Evolutionary conservation across 2,888 invertebrate species (phyloP).

Genomic region (Sphaerophoria rueppellii): DNA sequence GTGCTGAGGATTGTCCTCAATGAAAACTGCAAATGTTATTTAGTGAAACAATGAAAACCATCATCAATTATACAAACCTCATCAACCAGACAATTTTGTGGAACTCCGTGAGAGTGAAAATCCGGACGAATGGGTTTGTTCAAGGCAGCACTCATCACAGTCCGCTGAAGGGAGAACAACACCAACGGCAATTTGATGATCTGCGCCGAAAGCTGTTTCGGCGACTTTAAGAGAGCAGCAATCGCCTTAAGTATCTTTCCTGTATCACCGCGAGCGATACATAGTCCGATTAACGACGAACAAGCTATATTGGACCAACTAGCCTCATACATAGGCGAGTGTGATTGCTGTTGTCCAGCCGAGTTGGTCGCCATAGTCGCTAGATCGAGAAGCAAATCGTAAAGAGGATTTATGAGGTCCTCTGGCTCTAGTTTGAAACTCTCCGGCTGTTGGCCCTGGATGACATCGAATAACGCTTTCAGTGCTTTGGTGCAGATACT

Average conservation of each 20-base stretch:
- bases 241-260: slow-evolving; percentile 94
- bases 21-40: slow-evolving; percentile 76
- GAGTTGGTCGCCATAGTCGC: slow-evolving; percentile 87
- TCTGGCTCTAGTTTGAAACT: slow-evolving; percentile 81
- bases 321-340: slow-evolving; percentile 82
- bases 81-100: slow-evolving; percentile 88
- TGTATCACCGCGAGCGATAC: slow-evolving; percentile 96
- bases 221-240: slow-evolving; percentile 93
- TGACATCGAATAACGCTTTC: slow-evolving; percentile 92
- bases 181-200: slow-evolving; percentile 93
- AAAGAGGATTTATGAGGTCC: slow-evolving; percentile 89
- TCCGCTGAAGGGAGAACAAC: slow-evolving; percentile 92
- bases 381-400: slow-evolving; percentile 91
- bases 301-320: slow-evolving; percentile 94
- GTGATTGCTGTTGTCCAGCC: slow-evolving; percentile 80
- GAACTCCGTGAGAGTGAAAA: slow-evolving; percentile 95
- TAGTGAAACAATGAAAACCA: slow-evolving; percentile 76
- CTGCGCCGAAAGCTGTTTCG: slow-evolving; percentile 89
- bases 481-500: slow-evolving; percentile 94
- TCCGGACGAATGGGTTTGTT: slow-evolving; percentile 93
- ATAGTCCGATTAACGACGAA: slow-evolving; percentile 94
- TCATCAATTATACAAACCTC: slow-evolving; percentile 79
- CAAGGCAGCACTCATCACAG: slow-evolving; percentile 93
- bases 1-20: slow-evolving; percentile 82
- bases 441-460: slow-evolving; percentile 86